A percentile compares a stretch with the other conserved stretches of the same genome.
Conservation (phyloP, 2,888 invertebrate genomes). For the Scelioninae gen. 1 region DNA sequence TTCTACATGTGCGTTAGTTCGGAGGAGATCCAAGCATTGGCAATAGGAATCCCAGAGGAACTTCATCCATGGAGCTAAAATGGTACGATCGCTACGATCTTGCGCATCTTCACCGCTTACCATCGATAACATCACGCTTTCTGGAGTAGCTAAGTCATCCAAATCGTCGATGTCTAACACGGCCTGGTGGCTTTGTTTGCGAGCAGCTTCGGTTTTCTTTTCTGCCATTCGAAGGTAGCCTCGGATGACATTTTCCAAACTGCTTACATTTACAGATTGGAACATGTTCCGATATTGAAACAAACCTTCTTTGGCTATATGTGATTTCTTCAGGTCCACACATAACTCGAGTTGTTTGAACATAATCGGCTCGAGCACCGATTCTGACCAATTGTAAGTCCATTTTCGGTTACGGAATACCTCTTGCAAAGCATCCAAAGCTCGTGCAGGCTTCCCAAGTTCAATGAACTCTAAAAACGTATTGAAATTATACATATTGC, state of each 20-base stretch:
- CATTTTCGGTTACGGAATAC: slow-evolving; percentile 99
- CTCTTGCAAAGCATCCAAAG: slow-evolving; percentile 98
- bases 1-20: slow-evolving; percentile 98
- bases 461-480: slow-evolving; percentile 79
- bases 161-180: slow-evolving; percentile 99
- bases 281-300: slow-evolving; percentile 99
- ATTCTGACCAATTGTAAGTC: slow-evolving; percentile 98
- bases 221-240: slow-evolving; percentile 98
- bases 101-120: slow-evolving; percentile 99
- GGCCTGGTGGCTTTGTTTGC: slow-evolving; percentile 96
- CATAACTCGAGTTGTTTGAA: slow-evolving; percentile 99
- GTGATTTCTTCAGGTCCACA: slow-evolving; percentile 98
- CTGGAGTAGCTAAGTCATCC: slow-evolving; percentile 98
- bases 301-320: slow-evolving; percentile 99
- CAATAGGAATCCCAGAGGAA: slow-evolving; percentile 99
- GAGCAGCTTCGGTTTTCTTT: slow-evolving; percentile 96
- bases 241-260: slow-evolving; percentile 98
- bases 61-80: slow-evolving; percentile 99
- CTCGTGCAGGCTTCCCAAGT: slow-evolving; percentile 97
- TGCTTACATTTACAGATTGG: slow-evolving; percentile 97
- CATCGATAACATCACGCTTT: slow-evolving; percentile 94
- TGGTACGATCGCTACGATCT: slow-evolving; percentile 98
- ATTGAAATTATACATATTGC: no score
- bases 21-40: slow-evolving; percentile 97
- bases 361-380: slow-evolving; percentile 99